A percentile compares a stretch with the other conserved stretches of the same genome.
phyloP scores from a whole-genome alignment of 37 sponge, comb jelly and placozoan species.

The Chondrosia reniformis region DNA sequence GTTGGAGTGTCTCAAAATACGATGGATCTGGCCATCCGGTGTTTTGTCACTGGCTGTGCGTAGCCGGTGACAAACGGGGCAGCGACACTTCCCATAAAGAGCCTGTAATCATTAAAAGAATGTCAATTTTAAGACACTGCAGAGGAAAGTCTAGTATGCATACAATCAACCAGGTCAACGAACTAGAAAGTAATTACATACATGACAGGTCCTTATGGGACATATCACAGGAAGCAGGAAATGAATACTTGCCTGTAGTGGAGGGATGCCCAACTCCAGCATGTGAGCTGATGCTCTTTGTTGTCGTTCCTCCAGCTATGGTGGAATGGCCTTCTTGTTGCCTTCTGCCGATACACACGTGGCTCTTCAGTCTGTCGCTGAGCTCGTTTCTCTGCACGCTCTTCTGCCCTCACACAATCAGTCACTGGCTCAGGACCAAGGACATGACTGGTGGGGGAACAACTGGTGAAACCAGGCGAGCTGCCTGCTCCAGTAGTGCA shows the following conservation, averaged over 20 bases:
- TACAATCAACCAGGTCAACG: neutral
- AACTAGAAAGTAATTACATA: neutral
- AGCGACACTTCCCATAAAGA: conserved; percentile 3
- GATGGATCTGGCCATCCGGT: conserved; percentile 31
- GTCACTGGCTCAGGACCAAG: conserved; percentile 44
- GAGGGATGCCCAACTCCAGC: conserved; percentile 30
- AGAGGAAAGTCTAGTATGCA: neutral
- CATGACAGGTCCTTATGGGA: too few relatives aligned
- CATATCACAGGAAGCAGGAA: too few relatives aligned
- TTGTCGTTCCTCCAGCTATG: conserved; percentile 40
- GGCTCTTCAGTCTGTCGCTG: conserved; percentile 8
- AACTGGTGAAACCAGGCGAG: conserved; percentile 39
- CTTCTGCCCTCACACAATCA: conserved; percentile 30
- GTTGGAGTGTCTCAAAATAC: conserved; percentile 8
- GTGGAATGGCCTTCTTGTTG: conserved; percentile 28
- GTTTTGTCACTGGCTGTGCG: conserved; percentile 18
- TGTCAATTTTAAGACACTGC: neutral
- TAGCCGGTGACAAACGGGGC: conserved; percentile 11
- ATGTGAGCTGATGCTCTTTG: conserved; percentile 22
- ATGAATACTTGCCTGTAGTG: conserved; percentile 39
- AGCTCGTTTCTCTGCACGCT: conserved; percentile 25
- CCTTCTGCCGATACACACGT: neutral
- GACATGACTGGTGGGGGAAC: conserved; percentile 34
- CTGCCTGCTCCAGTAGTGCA: conserved; percentile 43
- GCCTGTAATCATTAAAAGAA: neutral